Base-by-base conservation (phyloP, 2,888 invertebrate genomes). In the Elaeidobius kamerunicus region DNA sequence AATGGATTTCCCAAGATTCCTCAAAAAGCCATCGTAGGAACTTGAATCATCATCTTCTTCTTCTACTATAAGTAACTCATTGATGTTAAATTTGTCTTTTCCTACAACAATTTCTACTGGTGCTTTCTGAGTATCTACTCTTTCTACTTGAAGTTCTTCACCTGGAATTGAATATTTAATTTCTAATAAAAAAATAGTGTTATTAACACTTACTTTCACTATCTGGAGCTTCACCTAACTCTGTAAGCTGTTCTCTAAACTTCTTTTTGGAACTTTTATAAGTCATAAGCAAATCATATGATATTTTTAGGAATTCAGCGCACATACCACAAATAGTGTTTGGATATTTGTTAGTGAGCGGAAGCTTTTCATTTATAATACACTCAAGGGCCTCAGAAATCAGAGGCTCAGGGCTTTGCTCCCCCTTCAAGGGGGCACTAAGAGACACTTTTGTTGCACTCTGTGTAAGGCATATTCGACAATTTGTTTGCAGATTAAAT, bases 391-490 rank as follows among this genome's bases (percentile, higher is more conserved):
- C 57, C 27, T 52, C 52, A 14, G 16, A 32, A 16, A 57, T 30
- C n/a, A 44, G 16, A 3, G 38, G 43, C n/a, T 23, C 20, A 7
- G 32, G 23, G 2, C 12, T 15, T 6, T 39, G 12, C 18, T 35
- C 23, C 1, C 36, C 34, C 14, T 42, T 55, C 12, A 57, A 34
- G 2, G 55, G 42, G 14, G 18, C 19, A 3, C 18, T 32, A 12
- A 57, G 43, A 6, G 40, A 28, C 9, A 30, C 18, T 27, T 38
- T 42, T 6, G 30, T 28, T 3, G 44, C 34, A 32, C 49, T 47
- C 38, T 55, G 52, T 18, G 55, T 52, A 17, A 57, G 38, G 48
- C 57, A 57, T 15, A 57, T 46, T 15, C 57, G 44, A 36, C 57
- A 57, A n/a, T 52, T 52, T 1, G 49, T 55, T 49, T 57, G 44